phyloP scores from a whole-genome alignment of 2,113 vertebrate genomes.

The Protobothrops flavoviridis region DNA sequence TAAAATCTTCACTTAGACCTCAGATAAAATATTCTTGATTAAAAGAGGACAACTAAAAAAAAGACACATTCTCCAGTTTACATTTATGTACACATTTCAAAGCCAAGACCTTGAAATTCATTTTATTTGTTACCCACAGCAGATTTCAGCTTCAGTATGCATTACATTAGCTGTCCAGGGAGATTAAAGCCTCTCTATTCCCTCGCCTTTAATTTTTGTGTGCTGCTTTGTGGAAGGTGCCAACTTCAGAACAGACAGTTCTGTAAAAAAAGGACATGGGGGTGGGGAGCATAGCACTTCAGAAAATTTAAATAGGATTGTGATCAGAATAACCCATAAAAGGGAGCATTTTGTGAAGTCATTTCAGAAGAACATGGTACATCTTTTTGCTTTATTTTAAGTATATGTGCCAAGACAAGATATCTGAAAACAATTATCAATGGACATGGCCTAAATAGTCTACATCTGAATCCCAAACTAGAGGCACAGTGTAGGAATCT shows the following conservation, averaged over 20 bases:
- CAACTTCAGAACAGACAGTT: slow-evolving; percentile 75
- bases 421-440: slow-evolving; percentile 83
- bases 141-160: slow-evolving; percentile 56
- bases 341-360: slow-evolving; percentile 79
- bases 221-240: slow-evolving; percentile 71
- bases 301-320: slow-evolving; percentile 75
- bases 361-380: slow-evolving; percentile 77
- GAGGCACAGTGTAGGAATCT: slow-evolving; percentile 35
- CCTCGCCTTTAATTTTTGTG: slow-evolving; percentile 62
- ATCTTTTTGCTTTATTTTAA: slow-evolving; percentile 73
- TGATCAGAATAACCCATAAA: slow-evolving; percentile 84
- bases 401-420: slow-evolving; percentile 77
- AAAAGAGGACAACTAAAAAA: background rate
- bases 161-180: slow-evolving; percentile 48
- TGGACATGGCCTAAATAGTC: slow-evolving; percentile 74
- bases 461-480: slow-evolving; percentile 58
- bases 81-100: slow-evolving; percentile 27
- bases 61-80: slow-evolving; percentile 49
- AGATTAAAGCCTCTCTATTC: slow-evolving; percentile 58
- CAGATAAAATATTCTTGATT: slow-evolving; percentile 7
- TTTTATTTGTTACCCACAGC: slow-evolving; percentile 59
- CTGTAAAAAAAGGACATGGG: slow-evolving; percentile 75
- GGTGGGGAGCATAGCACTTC: slow-evolving; percentile 66
- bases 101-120: slow-evolving; percentile 51
- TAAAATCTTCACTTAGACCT: background rate